These are phyloP conservation scores for Sycophila sp. DNA, from an alignment of 1,140 invertebrate species.

Conservation along the genomic window DNA sequence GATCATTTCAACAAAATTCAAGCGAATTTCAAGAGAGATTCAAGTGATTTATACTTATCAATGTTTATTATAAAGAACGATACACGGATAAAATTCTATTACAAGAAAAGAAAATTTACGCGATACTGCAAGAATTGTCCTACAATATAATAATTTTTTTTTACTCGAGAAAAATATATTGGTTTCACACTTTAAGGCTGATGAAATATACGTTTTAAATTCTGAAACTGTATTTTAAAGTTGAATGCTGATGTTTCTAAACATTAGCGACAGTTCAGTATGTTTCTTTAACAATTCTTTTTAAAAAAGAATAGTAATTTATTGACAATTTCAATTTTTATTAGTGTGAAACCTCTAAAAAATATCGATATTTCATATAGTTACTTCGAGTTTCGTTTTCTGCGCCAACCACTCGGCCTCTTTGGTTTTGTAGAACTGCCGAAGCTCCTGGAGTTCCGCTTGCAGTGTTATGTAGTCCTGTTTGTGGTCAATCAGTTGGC, in stretches of 20 bases:
- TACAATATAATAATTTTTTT: neutral
- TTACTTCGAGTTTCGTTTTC: conserved; percentile 76
- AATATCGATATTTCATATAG: conserved; percentile 29
- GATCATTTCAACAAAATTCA: neutral
- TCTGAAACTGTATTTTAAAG: too few species aligned
- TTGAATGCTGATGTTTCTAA: too few species aligned
- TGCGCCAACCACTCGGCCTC: conserved; percentile 81
- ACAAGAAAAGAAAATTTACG: neutral
- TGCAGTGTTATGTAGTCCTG: conserved; percentile 49
- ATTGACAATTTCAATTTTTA: too few species aligned
- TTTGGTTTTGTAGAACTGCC: conserved; percentile 75
- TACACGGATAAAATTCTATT: neutral
- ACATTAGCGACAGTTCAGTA: too few species aligned
- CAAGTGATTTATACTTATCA: neutral
- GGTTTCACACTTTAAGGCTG: neutral
- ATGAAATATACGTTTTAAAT: neutral
- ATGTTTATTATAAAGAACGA: conserved; percentile 4
- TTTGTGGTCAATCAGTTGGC: conserved; percentile 50
- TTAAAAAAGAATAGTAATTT: neutral
- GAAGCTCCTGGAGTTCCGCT: conserved; percentile 74
- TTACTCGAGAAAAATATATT: neutral
- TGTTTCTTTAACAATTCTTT: neutral
- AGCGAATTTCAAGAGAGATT: neutral
- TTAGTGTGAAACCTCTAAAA: conserved; percentile 1
- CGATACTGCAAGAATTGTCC: neutral